Percentiles rank a stretch among this genome's conserved stretches.
phyloP scores from a whole-genome alignment of 2,888 invertebrate genomes.

The Galerucella calmariensis region DNA sequence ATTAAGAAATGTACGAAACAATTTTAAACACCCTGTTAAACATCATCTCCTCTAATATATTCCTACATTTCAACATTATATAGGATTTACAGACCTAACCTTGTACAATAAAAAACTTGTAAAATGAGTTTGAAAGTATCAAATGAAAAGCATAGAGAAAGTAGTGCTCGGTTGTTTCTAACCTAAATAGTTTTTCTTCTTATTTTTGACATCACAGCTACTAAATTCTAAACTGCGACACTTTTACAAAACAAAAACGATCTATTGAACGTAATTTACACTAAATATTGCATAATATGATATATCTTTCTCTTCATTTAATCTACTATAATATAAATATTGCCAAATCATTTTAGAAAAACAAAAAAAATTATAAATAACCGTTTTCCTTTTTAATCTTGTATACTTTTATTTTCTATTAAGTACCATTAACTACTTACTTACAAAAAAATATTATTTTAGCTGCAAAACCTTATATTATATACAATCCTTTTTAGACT shows the following conservation, averaged over 20 bases:
- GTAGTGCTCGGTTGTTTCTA: conserved; percentile 48
- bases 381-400: conserved; percentile 50
- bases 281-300: conserved; percentile 57
- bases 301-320: conserved; percentile 52
- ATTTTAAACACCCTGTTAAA: conserved; percentile 35
- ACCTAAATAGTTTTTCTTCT: conserved; percentile 53
- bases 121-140: conserved; percentile 28
- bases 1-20: conserved; percentile 30
- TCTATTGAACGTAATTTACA: conserved; percentile 38
- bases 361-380: conserved; percentile 49
- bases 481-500: conserved; percentile 50
- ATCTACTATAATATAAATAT: conserved; percentile 39
- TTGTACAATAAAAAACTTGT: conserved; percentile 29
- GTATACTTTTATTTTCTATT: conserved; percentile 52
- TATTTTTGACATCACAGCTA: conserved; percentile 61
- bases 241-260: conserved; percentile 54
- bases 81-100: conserved; percentile 36
- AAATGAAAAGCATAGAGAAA: conserved; percentile 41
- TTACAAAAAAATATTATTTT: conserved; percentile 57
- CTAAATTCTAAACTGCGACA: conserved; percentile 60
- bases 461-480: conserved; percentile 55
- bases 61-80: conserved; percentile 31
- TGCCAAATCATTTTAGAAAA: conserved; percentile 44
- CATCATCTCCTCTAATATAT: conserved; percentile 21
- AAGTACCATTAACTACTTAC: conserved; percentile 57